Base-by-base conservation (phyloP, 2,113 vertebrate species). In the Corythaixoides concolor region DNA sequence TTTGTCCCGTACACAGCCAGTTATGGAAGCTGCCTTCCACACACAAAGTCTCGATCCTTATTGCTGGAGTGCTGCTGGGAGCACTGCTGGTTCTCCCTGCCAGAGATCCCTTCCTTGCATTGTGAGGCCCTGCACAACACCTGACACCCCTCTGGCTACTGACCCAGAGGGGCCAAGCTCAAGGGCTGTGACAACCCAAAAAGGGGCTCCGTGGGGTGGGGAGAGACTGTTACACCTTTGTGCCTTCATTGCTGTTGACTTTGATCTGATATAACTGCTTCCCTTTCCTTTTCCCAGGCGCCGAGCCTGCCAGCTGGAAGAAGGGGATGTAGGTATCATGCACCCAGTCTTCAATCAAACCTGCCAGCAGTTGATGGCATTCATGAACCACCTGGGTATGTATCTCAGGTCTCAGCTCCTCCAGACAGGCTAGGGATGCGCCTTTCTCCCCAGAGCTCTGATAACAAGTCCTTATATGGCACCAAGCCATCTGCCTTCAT, bases 271-370 rank as follows among this genome's bases (percentile, higher is more conserved):
- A 3, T 75, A 85, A 85, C 55, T 63, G 45, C 59, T 89, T 85
- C 47, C 24, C 26, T 96, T 55, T 52, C 72, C 18, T 78, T 20
- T 94, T 95, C 58, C 53, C 86, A 99, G 99, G 94, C 99, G 98
- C 88, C 98, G 98, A 83, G 93, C 98, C 55, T 97, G 97, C 69
- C 99, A 99, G 94, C 79, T 99, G 84, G 99, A 99, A 94, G 99
- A 99, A 91, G 99, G 99, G 5, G 99, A 99, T 28, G 87, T 88
- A 2, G 99, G 99, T 30, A 97, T 97, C 28, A 92, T 99, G 72
- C 99, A 99, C 80, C 98, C 98, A 0, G 39, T 99, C 70, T 99
- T 98, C 97, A 99, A 90, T 92, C 92, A 96, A 60, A 98, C 97
- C 80, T 99, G 97, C 91, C 98, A 98, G 96, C 97, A 97, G 5